Evolutionary conservation across 37 sponge, comb jelly and placozoan species (phyloP).

Genomic region (Ephydatia muelleri): DNA sequence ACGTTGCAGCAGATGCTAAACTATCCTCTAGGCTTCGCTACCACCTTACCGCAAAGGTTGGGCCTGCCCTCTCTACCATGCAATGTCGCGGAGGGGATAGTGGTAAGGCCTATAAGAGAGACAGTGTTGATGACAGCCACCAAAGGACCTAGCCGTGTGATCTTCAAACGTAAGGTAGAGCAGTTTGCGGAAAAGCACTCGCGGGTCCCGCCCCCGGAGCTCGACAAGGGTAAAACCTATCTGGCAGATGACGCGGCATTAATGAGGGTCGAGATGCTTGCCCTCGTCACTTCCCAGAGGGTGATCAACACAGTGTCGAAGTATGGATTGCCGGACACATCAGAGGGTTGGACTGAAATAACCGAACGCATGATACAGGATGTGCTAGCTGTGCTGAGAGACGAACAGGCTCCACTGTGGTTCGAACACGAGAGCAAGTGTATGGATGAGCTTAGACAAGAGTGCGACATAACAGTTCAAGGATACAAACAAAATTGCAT

Average conservation of each 20-base stretch:
- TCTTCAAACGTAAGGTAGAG: conserved; percentile 48
- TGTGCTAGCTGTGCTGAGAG: conserved; percentile 23
- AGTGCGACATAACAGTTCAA: conserved; percentile 2
- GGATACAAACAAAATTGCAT: background rate
- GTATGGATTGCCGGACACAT: conserved; percentile 12
- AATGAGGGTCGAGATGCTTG: conserved; percentile 29
- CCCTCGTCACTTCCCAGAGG: conserved; percentile 39
- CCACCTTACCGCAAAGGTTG: conserved; percentile 18
- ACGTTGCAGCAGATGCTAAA: conserved; percentile 42
- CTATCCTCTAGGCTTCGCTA: conserved; percentile 37
- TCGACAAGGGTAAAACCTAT: background rate
- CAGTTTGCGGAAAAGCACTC: conserved; percentile 26
- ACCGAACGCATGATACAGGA: conserved; percentile 15
- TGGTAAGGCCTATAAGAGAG: conserved; percentile 40
- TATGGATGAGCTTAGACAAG: background rate
- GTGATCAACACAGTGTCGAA: conserved; percentile 43
- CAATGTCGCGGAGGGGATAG: conserved; percentile 53
- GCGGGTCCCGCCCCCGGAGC: background rate
- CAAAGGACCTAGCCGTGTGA: conserved; percentile 33
- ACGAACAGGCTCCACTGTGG: conserved; percentile 21
- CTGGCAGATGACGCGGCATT: background rate
- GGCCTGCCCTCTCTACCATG: conserved; percentile 39
- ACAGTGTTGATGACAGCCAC: conserved; percentile 2
- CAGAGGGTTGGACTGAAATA: conserved; percentile 32
- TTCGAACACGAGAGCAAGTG: background rate